Base-by-base conservation (phyloP, 2,888 invertebrate species). In the Micoletzkya japonica region DNA sequence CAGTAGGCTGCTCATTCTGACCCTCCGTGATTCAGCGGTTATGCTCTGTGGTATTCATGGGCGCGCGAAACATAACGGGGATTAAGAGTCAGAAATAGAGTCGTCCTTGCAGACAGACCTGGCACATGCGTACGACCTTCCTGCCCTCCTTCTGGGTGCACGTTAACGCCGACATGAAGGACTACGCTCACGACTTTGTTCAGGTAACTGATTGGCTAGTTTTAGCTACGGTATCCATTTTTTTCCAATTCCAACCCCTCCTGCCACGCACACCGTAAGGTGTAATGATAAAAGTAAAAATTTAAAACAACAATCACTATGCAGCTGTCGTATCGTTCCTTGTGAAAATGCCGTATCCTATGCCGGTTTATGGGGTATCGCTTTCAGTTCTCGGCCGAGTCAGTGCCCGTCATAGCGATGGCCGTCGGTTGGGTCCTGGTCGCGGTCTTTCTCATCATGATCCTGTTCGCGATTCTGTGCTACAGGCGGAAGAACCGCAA, bases 171-270 rank as follows among this genome's bases (percentile, higher is more conserved):
- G 73, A 72, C 24, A 74, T 77, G 72, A 64, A 60, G 39, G 71
- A 74, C 20, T 77, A 79, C 70, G 77, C 79, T 2, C 37, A 68
- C n/a, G 68, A 74, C 37, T 79, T 76, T 66, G 63, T 79, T 4
- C 44, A 70, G 6, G 75, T 76, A 20, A 77, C 44, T 68, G 24
- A 3, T 6, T 44, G 14, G 7, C 30, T 32, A 4, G 7, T 30
- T 57, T 10, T 6, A 57, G 30, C 24, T 17, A n/a, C 24, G 6
- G n/a, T 20, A 17, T n/a, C 4, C 52, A 24, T n/a, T 7, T n/a
- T 6, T 52, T 52, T 4, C 26, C 24, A 6, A 52, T 52, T 52
- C 52, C 24, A 6, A 52, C 24, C n/a, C 14, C 24, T 24, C 24
- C 10, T 39, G 39, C 17, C 39, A 10, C 17, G 39, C 6, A 39